A percentile compares a stretch with the other conserved stretches of the same genome.
phyloP scores from a whole-genome alignment of 2,888 invertebrate genomes.

The Oasisia sp. region DNA sequence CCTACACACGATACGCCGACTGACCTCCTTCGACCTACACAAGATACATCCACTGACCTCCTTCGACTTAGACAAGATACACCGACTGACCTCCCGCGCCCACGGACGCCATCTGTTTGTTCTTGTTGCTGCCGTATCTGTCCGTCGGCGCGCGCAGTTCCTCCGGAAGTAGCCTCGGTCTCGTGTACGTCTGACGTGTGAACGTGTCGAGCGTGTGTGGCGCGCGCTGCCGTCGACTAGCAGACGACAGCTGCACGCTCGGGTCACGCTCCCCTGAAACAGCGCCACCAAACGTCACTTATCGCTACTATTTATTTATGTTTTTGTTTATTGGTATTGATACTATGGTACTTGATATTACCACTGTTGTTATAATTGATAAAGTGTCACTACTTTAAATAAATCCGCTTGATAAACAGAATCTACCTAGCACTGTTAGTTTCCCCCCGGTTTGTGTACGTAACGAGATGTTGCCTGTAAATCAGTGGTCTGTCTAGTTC shows the following conservation, averaged over 20 bases:
- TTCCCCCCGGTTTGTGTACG: no score
- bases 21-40: no score
- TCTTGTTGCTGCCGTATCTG: slow-evolving; percentile 24
- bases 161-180: slow-evolving; percentile 1
- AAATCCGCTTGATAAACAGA: no score
- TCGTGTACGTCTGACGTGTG: slow-evolving; percentile 13
- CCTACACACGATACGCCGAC: no score
- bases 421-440: no score
- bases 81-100: slow-evolving; percentile 19
- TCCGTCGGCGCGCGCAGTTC: slow-evolving; percentile 17
- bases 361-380: no score
- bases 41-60: no score
- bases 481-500: no score
- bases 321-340: background rate
- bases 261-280: background rate
- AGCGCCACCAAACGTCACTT: background rate
- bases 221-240: background rate
- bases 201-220: background rate
- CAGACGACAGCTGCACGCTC: background rate
- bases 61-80: background rate
- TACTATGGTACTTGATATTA: no score
- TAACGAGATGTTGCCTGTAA: no score
- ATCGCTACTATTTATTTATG: no score
- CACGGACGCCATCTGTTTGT: slow-evolving; percentile 21
- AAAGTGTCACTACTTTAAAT: no score